phyloP scores from a whole-genome alignment of 2,888 invertebrate species.

The Dolichopus griseipennis region DNA sequence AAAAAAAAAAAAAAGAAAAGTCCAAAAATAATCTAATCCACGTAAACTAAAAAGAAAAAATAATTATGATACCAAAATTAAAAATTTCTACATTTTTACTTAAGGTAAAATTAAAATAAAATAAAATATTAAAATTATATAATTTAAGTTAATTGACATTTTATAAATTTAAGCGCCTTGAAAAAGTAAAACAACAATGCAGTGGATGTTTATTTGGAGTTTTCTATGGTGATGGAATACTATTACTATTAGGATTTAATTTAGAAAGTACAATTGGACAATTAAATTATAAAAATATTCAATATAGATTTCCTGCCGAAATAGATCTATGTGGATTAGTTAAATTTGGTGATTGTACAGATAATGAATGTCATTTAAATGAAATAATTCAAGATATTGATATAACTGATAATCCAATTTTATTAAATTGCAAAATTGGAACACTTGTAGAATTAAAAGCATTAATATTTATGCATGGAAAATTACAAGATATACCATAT shows the following conservation, averaged over 20 bases:
- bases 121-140: slow-evolving; percentile 14
- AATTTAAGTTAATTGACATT: slow-evolving; percentile 16
- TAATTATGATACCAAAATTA: slow-evolving; percentile 60
- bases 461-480: slow-evolving; percentile 62
- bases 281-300: slow-evolving; percentile 45
- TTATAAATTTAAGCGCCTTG: slow-evolving; percentile 51
- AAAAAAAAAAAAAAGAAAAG: no score
- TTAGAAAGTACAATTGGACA: slow-evolving; percentile 52
- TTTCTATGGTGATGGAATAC: slow-evolving; percentile 62
- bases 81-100: slow-evolving; percentile 62
- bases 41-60: slow-evolving; percentile 8
- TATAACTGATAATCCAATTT: slow-evolving; percentile 70
- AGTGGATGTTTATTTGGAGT: slow-evolving; percentile 68
- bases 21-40: neutral
- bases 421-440: slow-evolving; percentile 51
- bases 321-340: slow-evolving; percentile 68
- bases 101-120: slow-evolving; percentile 47
- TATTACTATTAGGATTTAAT: slow-evolving; percentile 60
- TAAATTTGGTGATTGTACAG: slow-evolving; percentile 53
- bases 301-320: slow-evolving; percentile 62
- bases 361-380: slow-evolving; percentile 53
- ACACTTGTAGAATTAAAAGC: slow-evolving; percentile 53
- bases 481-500: slow-evolving; percentile 56
- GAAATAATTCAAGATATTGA: slow-evolving; percentile 61
- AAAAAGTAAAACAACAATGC: slow-evolving; percentile 52